Base-by-base conservation (phyloP, 2,888 invertebrate genomes). In the Pocota personata region DNA sequence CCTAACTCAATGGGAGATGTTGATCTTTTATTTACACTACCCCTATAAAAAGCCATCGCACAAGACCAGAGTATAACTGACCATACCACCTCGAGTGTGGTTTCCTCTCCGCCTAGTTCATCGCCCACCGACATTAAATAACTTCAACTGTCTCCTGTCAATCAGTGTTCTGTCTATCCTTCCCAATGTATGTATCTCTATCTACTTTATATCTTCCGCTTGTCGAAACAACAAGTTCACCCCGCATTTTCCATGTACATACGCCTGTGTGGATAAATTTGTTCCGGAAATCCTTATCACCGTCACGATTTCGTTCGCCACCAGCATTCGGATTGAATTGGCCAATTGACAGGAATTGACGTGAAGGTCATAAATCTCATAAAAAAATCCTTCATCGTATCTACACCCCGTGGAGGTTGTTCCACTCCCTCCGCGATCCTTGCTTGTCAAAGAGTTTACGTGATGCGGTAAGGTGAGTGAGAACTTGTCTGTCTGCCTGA, bases 291-390 rank as follows among this genome's bases (percentile, higher is more conserved):
- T 55, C 62, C 32, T 24, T 32, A 21, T 43, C 19, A 4, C 30
- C 32, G 2, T 19, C 37, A 40, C 50, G 27, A 57, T 48, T 57
- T 14, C 46, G n/a, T 37, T 32, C 12, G 3, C 14, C 10, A 24
- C 24, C 24, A 24, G 2, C 10, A 8, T 14, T 35, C 43, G 27
- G 32, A 55, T 55, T 55, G 62, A 60, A 62, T 55, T 67, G 35
- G 46, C 30, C 60, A 67, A 67, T 82, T 52, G 75, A 73, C 73
- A 73, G 57, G 16, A 43, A 60, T 37, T 75, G 60, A 75, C 50
- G 55, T 43, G 69, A 37, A 69, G 75, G 60, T 80, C 52, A 75
- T 75, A 75, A 82, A 75, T 62, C 67, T 67, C 50, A 67, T 37
- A 43, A 73, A 35, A 69, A 35, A 64, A 35, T 79, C 57, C 19